phyloP scores from a whole-genome alignment of 2,797 vertebrate species.

The Stomatorhinus walkeri region DNA sequence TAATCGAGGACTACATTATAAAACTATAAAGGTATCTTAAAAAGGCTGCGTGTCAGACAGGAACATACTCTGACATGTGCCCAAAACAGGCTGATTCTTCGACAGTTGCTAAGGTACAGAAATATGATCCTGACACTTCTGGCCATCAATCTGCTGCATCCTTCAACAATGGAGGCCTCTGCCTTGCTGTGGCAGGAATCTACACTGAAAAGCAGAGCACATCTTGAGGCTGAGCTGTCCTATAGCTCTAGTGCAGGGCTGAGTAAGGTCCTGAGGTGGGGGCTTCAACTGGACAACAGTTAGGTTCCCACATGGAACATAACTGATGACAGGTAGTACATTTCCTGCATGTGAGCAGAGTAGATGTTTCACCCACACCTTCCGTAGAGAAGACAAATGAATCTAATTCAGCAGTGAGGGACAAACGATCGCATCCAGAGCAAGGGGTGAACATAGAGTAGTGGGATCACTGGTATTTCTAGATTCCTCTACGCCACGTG shows the following conservation, averaged over 20 bases:
- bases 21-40: conserved; percentile 14
- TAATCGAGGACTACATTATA: conserved; percentile 29
- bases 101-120: conserved; percentile 18
- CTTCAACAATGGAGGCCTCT: conserved; percentile 1
- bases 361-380: background rate
- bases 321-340: background rate
- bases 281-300: background rate
- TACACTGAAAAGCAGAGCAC: background rate
- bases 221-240: background rate
- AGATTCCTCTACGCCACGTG: background rate
- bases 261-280: background rate
- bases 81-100: conserved; percentile 15
- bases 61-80: conserved; percentile 18
- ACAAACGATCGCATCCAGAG: background rate
- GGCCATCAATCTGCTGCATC: conserved; percentile 9
- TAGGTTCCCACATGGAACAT: background rate
- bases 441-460: background rate
- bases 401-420: background rate
- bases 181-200: background rate
- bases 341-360: background rate
- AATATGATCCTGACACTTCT: conserved; percentile 18
- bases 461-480: background rate
- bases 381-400: background rate
- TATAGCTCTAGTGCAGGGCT: background rate
- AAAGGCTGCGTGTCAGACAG: conserved; percentile 38